phyloP scores from a whole-genome alignment of 2,113 vertebrate genomes.

The Heloderma charlesbogerti region DNA sequence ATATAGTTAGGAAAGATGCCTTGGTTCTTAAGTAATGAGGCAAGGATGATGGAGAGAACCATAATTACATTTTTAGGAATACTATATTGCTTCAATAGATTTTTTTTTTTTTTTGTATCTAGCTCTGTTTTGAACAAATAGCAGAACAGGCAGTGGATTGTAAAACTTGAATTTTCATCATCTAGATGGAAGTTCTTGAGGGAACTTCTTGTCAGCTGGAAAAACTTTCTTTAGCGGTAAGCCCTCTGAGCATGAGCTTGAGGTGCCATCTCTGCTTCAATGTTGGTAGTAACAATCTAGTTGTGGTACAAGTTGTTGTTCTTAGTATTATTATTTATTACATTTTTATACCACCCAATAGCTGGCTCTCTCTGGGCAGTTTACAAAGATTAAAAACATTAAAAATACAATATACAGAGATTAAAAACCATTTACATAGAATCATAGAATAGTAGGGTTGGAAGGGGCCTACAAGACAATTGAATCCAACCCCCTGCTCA shows the following conservation, averaged over 20 bases:
- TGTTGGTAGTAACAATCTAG: not conserved
- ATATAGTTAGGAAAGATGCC: not conserved
- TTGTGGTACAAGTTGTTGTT: not conserved
- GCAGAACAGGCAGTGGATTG: constrained; percentile 42
- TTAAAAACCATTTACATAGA: too few species aligned
- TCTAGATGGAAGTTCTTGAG: constrained; percentile 51
- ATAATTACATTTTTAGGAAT: rapidly evolving
- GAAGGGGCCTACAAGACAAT: too few species aligned
- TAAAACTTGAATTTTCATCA: constrained; percentile 53
- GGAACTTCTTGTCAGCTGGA: not conserved
- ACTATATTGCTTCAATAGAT: constrained; percentile 21
- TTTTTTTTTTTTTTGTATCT: constrained; percentile 46
- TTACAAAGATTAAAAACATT: too few species aligned
- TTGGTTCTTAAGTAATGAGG: not conserved
- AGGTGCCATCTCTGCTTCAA: not conserved
- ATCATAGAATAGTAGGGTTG: too few species aligned
- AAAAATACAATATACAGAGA: too few species aligned
- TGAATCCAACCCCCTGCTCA: too few species aligned
- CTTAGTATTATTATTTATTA: too few species aligned
- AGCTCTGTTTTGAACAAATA: constrained; percentile 58
- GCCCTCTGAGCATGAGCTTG: not conserved
- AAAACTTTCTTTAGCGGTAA: not conserved
- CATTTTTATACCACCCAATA: too few species aligned
- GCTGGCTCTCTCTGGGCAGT: too few species aligned
- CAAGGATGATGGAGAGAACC: not conserved